Base-by-base conservation (phyloP, 2,797 vertebrate species). In the Gambusia yucatana region DNA sequence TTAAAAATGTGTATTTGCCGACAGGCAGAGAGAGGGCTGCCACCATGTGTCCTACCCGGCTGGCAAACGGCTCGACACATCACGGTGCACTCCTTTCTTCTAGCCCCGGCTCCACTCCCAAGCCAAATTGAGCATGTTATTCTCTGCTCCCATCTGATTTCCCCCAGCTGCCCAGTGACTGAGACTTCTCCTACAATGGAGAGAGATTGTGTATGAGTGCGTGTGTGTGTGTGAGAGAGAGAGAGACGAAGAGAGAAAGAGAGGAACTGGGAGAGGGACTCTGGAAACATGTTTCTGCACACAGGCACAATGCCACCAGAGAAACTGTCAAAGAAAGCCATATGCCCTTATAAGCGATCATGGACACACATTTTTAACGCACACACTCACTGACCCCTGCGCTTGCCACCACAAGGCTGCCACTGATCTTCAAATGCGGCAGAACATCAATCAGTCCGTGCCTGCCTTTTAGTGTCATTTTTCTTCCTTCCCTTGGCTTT, bases 401-500 rank as follows among this genome's bases (percentile, higher is more conserved):
- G 94, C 95, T 94, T 95, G 95, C 95, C 84, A 93, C 93, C 93
- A 95, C 95, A 96, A 97, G 96, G 95, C 96, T 96, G 93, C 84
- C 94, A 97, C 96, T 96, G 96, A 97, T 97, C 97, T 97, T 97
- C 96, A 98, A 96, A 97, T 96, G 96, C 95, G 93, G 96, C 93
- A 93, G 94, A 96, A 95, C 96, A 98, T 98, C 97, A 97, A 96
- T 97, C 96, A 97, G 95, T 94, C 92, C 79, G 91, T 88, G 94
- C 92, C 92, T 93, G 96, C 94, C 95, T 96, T 97, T 98, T 97
- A 96, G 87, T 93, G 93, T 94, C 91, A 93, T 95, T 95, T 94
- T 93, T 94, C 91, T 96, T 97, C 96, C 84, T 91, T 88, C 91
- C 85, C 82, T 77, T 95, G 91, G 94, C 87, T 94, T 94, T 92